These are phyloP conservation scores for Taenaris catops DNA, from an alignment of 2,888 invertebrate species.

Conservation along the genomic window DNA sequence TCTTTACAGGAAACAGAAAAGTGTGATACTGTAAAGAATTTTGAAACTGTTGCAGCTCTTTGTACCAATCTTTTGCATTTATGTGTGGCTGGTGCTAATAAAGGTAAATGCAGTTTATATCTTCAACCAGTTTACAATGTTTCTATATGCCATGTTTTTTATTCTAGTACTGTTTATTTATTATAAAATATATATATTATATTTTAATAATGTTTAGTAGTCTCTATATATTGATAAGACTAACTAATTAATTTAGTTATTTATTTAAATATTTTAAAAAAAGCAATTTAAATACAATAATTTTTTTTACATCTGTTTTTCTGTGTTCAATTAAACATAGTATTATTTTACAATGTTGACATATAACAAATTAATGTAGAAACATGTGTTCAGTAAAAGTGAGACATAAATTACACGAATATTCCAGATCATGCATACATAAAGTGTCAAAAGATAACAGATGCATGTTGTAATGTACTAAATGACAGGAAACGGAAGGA, in stretches of 20 bases:
- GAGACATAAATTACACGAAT: no score
- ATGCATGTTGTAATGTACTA: slow-evolving; percentile 53
- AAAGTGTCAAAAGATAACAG: slow-evolving; percentile 53
- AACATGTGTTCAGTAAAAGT: no score
- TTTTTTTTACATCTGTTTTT: no score
- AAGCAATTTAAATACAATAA: neutral
- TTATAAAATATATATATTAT: no score
- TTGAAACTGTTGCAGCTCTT: slow-evolving; percentile 47
- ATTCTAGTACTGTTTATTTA: no score
- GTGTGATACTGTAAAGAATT: slow-evolving; percentile 61
- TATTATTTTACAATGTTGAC: no score
- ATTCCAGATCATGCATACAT: slow-evolving; percentile 42
- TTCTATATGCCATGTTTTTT: no score
- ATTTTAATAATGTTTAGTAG: neutral
- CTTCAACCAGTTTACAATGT: neutral
- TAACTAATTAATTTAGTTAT: no score
- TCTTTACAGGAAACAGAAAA: slow-evolving; percentile 71
- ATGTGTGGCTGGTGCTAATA: slow-evolving; percentile 64
- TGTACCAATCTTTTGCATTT: slow-evolving; percentile 54
- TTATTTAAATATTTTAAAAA: no score
- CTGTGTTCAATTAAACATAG: no score
- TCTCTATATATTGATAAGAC: no score
- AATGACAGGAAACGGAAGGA: slow-evolving; percentile 45
- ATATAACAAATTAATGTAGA: no score
- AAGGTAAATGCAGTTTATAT: slow-evolving; percentile 43